Conservation (phyloP, 2,113 vertebrate genomes). For the Gymnobelideus leadbeateri region DNA sequence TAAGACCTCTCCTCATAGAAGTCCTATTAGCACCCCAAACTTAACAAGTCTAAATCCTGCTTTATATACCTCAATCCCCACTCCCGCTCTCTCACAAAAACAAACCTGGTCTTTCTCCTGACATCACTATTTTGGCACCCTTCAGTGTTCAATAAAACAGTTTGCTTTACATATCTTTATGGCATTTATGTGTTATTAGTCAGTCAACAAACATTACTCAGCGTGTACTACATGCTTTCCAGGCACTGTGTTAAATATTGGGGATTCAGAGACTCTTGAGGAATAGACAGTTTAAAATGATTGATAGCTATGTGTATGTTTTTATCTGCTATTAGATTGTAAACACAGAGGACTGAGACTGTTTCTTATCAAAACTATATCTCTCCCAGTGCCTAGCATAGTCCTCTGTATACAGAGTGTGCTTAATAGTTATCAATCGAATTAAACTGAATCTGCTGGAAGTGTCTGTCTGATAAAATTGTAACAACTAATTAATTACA, state of each 20-base stretch:
- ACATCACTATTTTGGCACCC: background rate
- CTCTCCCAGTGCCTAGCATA: background rate
- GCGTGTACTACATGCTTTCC: background rate
- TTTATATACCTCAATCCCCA: background rate
- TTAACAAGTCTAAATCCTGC: background rate
- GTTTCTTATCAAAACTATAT: background rate
- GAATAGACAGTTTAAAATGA: background rate
- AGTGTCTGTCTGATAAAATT: background rate
- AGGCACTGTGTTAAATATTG: background rate
- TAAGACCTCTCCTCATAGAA: background rate
- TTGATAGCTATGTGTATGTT: background rate
- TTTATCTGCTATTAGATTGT: background rate
- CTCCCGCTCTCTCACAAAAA: background rate
- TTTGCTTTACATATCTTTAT: background rate
- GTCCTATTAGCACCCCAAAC: background rate
- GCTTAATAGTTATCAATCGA: background rate
- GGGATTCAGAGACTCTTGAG: background rate
- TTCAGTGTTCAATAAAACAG: background rate
- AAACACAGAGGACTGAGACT: background rate
- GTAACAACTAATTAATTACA: background rate
- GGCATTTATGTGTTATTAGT: background rate
- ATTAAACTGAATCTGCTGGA: background rate
- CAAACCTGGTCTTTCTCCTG: background rate
- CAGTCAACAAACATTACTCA: background rate
- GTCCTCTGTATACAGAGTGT: background rate